phyloP scores from a whole-genome alignment of 2,113 vertebrate species.

The Amblyornis subalaris region DNA sequence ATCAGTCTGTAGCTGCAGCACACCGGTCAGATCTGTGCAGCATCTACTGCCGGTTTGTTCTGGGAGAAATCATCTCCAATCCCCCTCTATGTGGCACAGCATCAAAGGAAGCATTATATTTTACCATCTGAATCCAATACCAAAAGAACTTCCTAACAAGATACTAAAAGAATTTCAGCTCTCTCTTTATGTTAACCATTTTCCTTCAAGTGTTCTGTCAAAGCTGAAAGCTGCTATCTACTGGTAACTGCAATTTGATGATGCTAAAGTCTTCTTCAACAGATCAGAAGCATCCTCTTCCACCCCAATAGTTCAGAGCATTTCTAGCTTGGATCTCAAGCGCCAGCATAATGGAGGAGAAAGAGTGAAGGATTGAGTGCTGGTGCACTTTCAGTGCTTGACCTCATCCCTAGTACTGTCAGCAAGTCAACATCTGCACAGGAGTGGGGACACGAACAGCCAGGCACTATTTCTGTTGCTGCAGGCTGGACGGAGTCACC shows the following conservation, averaged over 20 bases:
- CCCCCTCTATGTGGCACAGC: not conserved
- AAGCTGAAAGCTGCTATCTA: not conserved
- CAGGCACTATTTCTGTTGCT: not conserved
- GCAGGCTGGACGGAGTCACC: not conserved
- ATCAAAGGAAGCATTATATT: not conserved
- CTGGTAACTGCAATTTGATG: not conserved
- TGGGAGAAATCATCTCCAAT: not conserved
- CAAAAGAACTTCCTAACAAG: not conserved
- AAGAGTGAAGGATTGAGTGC: not conserved
- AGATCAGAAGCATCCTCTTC: not conserved
- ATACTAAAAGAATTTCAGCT: not conserved
- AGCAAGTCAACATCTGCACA: not conserved
- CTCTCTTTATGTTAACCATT: not conserved
- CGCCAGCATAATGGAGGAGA: fast-evolving
- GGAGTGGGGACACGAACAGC: not conserved
- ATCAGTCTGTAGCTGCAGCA: not conserved
- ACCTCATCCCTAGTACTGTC: not conserved
- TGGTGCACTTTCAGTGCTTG: not conserved
- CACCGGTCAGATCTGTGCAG: not conserved
- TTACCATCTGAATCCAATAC: not conserved
- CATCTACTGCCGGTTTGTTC: not conserved
- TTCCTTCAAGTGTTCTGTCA: not conserved
- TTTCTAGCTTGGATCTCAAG: not conserved
- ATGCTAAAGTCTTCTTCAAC: not conserved
- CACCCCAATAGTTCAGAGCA: not conserved